These are phyloP conservation scores for Xenentodon cancila DNA, from an alignment of 2,797 vertebrate genomes.

Conservation along the genomic window DNA sequence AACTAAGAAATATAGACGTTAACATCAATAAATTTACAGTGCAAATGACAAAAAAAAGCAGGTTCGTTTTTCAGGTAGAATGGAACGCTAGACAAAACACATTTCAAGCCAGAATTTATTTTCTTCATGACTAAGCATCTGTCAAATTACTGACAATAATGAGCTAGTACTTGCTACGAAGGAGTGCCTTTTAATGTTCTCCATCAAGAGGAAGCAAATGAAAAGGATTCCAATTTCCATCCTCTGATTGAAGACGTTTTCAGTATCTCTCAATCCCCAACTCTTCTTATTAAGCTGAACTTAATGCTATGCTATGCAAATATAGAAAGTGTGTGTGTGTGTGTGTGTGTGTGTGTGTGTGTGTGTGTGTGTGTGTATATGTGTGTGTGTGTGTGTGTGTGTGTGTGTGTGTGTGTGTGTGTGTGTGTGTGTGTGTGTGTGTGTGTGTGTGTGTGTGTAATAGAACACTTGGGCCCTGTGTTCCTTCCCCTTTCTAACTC, in stretches of 20 bases:
- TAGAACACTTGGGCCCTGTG: too few species aligned
- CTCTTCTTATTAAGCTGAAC: slow-evolving; percentile 61
- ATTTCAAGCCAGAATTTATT: background rate
- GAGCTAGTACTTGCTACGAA: slow-evolving; percentile 30
- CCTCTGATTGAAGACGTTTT: slow-evolving; percentile 57
- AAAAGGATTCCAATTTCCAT: slow-evolving; percentile 56
- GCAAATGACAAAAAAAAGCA: too few species aligned
- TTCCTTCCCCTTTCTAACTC: too few species aligned
- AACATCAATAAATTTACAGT: too few species aligned
- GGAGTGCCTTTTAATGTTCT: slow-evolving; percentile 63
- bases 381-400: too few species aligned
- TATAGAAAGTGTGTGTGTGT: slow-evolving; percentile 32
- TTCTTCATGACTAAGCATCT: slow-evolving; percentile 34
- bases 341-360: too few species aligned
- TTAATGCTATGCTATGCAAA: slow-evolving; percentile 47
- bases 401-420: too few species aligned
- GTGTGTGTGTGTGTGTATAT: too few species aligned
- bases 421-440: too few species aligned
- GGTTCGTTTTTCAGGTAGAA: background rate
- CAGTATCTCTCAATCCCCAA: slow-evolving; percentile 51
- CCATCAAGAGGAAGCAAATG: slow-evolving; percentile 23
- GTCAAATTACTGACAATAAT: slow-evolving; percentile 48
- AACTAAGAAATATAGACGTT: too few species aligned
- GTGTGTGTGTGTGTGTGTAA: too few species aligned
- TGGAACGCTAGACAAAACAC: background rate